A percentile compares a stretch with the other conserved stretches of the same genome.
Conservation (phyloP, 2,888 invertebrate species). For the Campoplex capitator region DNA sequence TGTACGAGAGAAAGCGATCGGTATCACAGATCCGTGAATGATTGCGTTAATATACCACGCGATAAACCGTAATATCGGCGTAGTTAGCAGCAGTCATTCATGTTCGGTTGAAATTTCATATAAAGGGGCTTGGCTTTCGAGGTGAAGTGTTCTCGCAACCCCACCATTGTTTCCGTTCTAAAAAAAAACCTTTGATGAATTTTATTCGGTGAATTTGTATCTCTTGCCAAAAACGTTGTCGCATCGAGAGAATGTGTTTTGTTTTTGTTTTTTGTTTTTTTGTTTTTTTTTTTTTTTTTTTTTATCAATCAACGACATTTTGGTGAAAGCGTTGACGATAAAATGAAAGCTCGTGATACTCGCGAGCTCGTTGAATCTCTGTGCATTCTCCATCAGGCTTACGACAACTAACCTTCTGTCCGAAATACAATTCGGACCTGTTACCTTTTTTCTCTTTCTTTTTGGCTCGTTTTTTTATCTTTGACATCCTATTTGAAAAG, state of each 20-base stretch:
- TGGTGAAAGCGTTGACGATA: neutral
- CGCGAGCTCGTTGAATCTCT: neutral
- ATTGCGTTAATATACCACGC: slow-evolving; percentile 67
- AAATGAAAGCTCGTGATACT: neutral
- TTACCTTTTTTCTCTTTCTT: slow-evolving; percentile 17
- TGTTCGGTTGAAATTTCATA: slow-evolving; percentile 21
- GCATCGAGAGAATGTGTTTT: neutral
- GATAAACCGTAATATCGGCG: slow-evolving; percentile 56
- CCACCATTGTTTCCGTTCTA: neutral
- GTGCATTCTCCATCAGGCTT: neutral
- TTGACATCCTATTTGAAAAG: slow-evolving; percentile 21
- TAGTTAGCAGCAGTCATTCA: slow-evolving; percentile 51
- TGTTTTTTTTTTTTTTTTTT: neutral
- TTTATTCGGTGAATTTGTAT: neutral
- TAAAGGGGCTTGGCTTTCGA: neutral
- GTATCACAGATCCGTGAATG: slow-evolving; percentile 66
- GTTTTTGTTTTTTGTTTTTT: neutral
- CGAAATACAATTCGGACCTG: neutral
- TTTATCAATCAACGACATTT: neutral
- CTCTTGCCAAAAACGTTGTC: too few relatives aligned
- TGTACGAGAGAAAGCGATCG: slow-evolving; percentile 48
- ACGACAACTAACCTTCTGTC: slow-evolving; percentile 5
- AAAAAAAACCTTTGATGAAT: neutral
- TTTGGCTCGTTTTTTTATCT: neutral
- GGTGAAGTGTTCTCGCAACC: neutral